phyloP scores from a whole-genome alignment of 2,888 invertebrate species.

The Nebria salina region DNA sequence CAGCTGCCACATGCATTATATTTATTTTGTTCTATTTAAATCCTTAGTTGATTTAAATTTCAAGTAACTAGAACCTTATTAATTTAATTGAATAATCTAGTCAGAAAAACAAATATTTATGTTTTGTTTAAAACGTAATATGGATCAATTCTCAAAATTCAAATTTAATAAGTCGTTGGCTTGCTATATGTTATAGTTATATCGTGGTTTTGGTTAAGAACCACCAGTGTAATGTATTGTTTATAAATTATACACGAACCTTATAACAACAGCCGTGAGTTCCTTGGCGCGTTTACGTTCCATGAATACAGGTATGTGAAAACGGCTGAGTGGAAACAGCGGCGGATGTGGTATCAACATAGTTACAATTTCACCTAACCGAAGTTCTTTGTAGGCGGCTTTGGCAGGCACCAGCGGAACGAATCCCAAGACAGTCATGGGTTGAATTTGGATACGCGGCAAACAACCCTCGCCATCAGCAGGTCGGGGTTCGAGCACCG shows the following conservation, averaged over 20 bases:
- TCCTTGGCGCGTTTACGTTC: slow-evolving; percentile 74
- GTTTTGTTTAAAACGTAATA: too few relatives aligned
- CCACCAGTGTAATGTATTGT: background rate
- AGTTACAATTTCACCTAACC: slow-evolving; percentile 84
- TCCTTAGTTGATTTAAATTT: too few relatives aligned
- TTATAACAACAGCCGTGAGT: slow-evolving; percentile 82
- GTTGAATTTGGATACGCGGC: slow-evolving; percentile 76
- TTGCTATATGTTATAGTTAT: too few relatives aligned
- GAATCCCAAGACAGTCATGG: slow-evolving; percentile 66
- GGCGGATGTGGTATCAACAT: slow-evolving; percentile 89
- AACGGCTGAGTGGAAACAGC: slow-evolving; percentile 86
- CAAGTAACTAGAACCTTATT: too few relatives aligned
- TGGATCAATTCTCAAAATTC: too few relatives aligned
- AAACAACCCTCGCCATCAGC: slow-evolving; percentile 75
- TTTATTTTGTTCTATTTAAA: too few relatives aligned
- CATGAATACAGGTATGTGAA: slow-evolving; percentile 91
- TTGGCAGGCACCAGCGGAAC: slow-evolving; percentile 81
- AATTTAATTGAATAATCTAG: too few relatives aligned
- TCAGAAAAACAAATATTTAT: too few relatives aligned
- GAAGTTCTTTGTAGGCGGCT: slow-evolving; percentile 84
- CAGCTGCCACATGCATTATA: too few relatives aligned
- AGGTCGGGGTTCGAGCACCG: slow-evolving; percentile 84
- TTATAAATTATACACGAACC: slow-evolving; percentile 67
- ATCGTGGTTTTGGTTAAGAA: slow-evolving; percentile 5
- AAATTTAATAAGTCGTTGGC: too few relatives aligned